Conservation (phyloP, 2,113 vertebrate genomes). For the Hemiprocne comata region DNA sequence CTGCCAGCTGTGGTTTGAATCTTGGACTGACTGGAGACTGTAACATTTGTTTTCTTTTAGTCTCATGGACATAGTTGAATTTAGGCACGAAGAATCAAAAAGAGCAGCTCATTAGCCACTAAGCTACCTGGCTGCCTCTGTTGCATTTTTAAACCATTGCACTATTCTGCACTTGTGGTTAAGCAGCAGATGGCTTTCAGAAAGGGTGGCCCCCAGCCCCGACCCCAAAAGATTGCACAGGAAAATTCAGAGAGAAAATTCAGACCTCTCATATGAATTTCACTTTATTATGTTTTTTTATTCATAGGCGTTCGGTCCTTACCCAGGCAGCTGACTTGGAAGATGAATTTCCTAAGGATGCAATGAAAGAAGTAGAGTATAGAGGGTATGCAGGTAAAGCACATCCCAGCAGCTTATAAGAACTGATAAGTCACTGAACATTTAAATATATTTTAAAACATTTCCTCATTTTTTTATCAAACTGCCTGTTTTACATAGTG, state of each 20-base stretch:
- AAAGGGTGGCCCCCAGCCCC: not conserved
- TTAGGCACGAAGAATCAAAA: not conserved
- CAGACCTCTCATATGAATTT: not conserved
- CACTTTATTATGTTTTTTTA: not conserved
- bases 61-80: conserved; percentile 41
- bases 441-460: not conserved
- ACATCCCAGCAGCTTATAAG: not conserved
- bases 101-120: not conserved
- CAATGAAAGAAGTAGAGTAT: not conserved
- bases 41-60: conserved; percentile 60
- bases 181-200: not conserved
- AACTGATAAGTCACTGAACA: not conserved
- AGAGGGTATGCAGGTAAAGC: conserved; percentile 36
- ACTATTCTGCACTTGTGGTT: not conserved
- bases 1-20: conserved; percentile 46
- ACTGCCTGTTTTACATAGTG: not conserved
- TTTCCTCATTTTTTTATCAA: not conserved
- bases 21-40: not conserved
- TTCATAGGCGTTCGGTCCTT: conserved; percentile 66
- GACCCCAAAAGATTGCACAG: not conserved
- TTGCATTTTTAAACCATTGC: conserved; percentile 32
- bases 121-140: conserved; percentile 59
- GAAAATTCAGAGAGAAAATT: not conserved
- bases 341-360: not conserved
- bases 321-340: conserved; percentile 52